These are phyloP conservation scores for Calliphora vicina DNA, from an alignment of 1,140 invertebrate genomes.

Conservation along the genomic window DNA sequence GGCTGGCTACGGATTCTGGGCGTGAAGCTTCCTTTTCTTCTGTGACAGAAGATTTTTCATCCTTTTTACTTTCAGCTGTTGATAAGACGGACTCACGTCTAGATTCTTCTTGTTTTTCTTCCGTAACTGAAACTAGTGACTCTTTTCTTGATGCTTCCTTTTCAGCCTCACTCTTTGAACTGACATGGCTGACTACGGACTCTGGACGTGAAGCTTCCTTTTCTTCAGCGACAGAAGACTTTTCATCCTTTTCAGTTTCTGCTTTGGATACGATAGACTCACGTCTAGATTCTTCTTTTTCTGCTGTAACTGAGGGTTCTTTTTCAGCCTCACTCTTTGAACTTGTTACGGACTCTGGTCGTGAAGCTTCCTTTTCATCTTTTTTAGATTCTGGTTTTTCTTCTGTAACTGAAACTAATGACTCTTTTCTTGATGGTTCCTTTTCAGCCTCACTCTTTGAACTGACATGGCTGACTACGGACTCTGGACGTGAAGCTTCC, in stretches of 20 bases:
- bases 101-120: slow-evolving; percentile 13
- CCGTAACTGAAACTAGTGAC: slow-evolving; percentile 30
- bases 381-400: not conserved
- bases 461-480: slow-evolving; percentile 33
- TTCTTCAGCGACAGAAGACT: slow-evolving; percentile 18
- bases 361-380: slow-evolving; percentile 40
- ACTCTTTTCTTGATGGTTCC: slow-evolving; percentile 1
- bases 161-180: not conserved
- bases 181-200: slow-evolving; percentile 4
- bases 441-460: not conserved
- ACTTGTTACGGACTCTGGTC: slow-evolving; percentile 8
- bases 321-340: slow-evolving; percentile 36
- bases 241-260: slow-evolving; percentile 37
- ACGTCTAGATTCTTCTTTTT: not conserved
- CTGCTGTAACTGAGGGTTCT: slow-evolving; percentile 19
- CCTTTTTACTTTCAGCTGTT: slow-evolving; percentile 18
- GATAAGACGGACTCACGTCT: too few species aligned
- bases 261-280: not conserved
- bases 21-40: slow-evolving; percentile 35
- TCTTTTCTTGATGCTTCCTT: too few species aligned
- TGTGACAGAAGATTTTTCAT: slow-evolving; percentile 33
- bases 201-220: slow-evolving; percentile 33
- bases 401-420: not conserved
- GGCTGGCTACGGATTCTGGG: slow-evolving; percentile 17
- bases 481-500: slow-evolving; percentile 44